phyloP scores from a whole-genome alignment of 2,113 vertebrate species.

The Condylura cristata region DNA sequence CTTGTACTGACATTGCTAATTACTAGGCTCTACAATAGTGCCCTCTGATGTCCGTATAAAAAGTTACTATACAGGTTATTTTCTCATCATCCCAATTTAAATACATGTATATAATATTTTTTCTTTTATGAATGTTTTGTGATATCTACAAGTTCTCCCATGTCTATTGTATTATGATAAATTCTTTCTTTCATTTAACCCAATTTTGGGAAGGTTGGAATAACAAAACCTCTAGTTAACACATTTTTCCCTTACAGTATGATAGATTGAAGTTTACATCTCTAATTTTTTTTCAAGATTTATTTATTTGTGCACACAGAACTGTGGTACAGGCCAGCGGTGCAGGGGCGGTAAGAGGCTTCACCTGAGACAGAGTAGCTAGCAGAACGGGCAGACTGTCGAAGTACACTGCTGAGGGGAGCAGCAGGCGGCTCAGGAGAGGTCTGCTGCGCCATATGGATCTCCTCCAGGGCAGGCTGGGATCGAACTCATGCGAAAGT shows the following conservation, averaged over 20 bases:
- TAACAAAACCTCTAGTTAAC: neutral
- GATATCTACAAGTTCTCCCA: neutral
- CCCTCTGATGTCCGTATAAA: neutral
- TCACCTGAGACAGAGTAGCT: too few species aligned
- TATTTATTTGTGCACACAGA: too few species aligned
- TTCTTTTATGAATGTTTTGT: neutral
- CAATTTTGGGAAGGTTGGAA: neutral
- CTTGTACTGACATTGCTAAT: too few species aligned
- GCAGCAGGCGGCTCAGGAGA: too few species aligned
- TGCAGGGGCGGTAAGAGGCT: too few species aligned
- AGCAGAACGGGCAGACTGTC: too few species aligned
- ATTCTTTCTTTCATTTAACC: constrained; percentile 1
- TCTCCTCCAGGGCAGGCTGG: too few species aligned
- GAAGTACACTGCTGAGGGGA: too few species aligned
- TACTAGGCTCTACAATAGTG: neutral
- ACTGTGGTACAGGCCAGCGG: too few species aligned
- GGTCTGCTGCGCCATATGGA: too few species aligned
- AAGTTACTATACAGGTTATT: neutral
- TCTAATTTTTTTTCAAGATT: too few species aligned
- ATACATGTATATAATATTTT: neutral
- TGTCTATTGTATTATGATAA: neutral
- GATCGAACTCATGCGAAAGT: too few species aligned
- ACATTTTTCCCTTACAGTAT: neutral
- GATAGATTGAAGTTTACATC: neutral
- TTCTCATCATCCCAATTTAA: neutral